A percentile compares a stretch with the other conserved stretches of the same genome.
Conservation (phyloP, 1,140 invertebrate species). For the Polypedilum pembai region DNA sequence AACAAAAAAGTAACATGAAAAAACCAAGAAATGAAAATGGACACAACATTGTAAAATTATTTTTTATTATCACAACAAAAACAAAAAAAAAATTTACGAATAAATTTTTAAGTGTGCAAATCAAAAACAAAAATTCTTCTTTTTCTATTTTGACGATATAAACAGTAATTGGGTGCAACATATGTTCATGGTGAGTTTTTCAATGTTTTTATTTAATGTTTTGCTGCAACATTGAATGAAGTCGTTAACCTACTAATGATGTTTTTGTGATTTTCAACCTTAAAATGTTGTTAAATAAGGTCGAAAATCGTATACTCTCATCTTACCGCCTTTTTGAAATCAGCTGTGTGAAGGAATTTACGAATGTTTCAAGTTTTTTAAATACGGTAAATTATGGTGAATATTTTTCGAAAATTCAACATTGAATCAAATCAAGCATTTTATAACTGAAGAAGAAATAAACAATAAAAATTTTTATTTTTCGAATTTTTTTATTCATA, state of each 20-base stretch:
- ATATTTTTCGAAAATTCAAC: no score
- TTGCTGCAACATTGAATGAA: not conserved
- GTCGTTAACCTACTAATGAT: no score
- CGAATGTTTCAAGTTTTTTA: not conserved
- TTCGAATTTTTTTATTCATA: not conserved
- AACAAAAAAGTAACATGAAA: not conserved
- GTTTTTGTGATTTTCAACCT: not conserved
- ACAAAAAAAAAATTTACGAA: not conserved
- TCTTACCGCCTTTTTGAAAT: not conserved
- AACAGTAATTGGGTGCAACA: not conserved
- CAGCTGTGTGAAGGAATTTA: conserved; percentile 9
- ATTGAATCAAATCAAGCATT: no score
- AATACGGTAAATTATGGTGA: not conserved
- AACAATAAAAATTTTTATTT: not conserved
- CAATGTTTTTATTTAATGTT: not conserved
- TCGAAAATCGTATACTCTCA: not conserved
- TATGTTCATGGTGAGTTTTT: not conserved
- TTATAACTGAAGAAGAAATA: no score
- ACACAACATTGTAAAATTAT: conserved; percentile 13
- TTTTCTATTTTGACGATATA: not conserved
- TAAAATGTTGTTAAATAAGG: not conserved
- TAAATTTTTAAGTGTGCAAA: conserved; percentile 18
- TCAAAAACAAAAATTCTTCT: not conserved
- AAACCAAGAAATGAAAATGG: conserved; percentile 12
- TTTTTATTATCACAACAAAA: conserved; percentile 8